phyloP scores from a whole-genome alignment of 2,113 vertebrate species.

The Paedocypris sp. region DNA sequence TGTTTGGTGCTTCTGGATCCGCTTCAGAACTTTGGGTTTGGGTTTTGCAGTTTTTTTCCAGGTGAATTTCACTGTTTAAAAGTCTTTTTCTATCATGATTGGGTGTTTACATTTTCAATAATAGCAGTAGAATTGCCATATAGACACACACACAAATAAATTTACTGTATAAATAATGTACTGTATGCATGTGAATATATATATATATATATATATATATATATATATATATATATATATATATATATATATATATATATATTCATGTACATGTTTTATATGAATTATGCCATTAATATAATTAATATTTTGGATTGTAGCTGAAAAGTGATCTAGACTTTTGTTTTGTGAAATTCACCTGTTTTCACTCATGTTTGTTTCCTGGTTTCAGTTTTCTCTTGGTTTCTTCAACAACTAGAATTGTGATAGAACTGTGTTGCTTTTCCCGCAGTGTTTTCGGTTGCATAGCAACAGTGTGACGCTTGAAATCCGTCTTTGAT shows the following conservation, averaged over 20 bases:
- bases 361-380: constrained; percentile 3
- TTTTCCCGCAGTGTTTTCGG: background rate
- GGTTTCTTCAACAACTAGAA: no score
- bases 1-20: background rate
- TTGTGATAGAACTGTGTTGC: constrained; percentile 2
- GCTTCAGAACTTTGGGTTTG: constrained; percentile 8
- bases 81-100: no score
- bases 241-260: no score
- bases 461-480: constrained; percentile 4
- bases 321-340: background rate
- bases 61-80: background rate
- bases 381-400: background rate
- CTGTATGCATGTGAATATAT: no score
- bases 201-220: no score
- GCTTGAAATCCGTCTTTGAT: no score
- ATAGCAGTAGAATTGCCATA: no score
- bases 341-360: background rate
- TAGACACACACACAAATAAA: no score
- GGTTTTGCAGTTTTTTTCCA: constrained; percentile 18
- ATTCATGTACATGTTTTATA: no score
- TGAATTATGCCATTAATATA: background rate
- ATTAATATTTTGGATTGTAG: background rate
- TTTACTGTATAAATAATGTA: no score
- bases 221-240: no score
- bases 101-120: no score